phyloP scores from a whole-genome alignment of 2,888 invertebrate species.

The Himalopsyche anomala region DNA sequence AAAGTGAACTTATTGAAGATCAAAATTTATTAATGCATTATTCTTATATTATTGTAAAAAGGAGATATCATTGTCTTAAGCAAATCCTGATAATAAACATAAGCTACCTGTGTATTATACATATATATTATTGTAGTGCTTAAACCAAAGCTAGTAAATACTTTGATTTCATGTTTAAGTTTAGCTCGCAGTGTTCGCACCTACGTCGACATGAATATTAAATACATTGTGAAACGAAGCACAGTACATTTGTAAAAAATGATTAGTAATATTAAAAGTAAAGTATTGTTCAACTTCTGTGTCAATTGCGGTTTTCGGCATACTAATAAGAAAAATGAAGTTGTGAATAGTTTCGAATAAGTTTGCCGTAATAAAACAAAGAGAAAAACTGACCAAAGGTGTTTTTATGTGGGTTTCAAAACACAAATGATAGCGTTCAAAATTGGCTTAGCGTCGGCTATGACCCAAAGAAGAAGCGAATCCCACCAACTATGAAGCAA shows the following conservation, averaged over 20 bases:
- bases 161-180: background rate
- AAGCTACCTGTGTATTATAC: no score
- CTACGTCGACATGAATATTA: background rate
- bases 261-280: constrained; percentile 32
- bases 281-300: constrained; percentile 26
- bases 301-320: constrained; percentile 34
- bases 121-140: no score
- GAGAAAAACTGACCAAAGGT: constrained; percentile 12
- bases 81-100: no score
- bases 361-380: constrained; percentile 16
- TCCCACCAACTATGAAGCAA: constrained; percentile 22
- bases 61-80: no score
- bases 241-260: background rate
- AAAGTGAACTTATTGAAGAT: no score
- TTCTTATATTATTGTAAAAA: no score
- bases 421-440: constrained; percentile 23
- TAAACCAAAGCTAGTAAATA: background rate
- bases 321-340: constrained; percentile 38
- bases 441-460: background rate
- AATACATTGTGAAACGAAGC: background rate
- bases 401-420: constrained; percentile 19
- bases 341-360: constrained; percentile 37
- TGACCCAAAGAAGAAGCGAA: constrained; percentile 41
- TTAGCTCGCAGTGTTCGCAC: background rate
- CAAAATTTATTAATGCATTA: no score